Evolutionary conservation across 2,113 vertebrate genomes (phyloP), one percentile per base, ranked within the genome.

Genomic region (Petroica traversi): DNA sequence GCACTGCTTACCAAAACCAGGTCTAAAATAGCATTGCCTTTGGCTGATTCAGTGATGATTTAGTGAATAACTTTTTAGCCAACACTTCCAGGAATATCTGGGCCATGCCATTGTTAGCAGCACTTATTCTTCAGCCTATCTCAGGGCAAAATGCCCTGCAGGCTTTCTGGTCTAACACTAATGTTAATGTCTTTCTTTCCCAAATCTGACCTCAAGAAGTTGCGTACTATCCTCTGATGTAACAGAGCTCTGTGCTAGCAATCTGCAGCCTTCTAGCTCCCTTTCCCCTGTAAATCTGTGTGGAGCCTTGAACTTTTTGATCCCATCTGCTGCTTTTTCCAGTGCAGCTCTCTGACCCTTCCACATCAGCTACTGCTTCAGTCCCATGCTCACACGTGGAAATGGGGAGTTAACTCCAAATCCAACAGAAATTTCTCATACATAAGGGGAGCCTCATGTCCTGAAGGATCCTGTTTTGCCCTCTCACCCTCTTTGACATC

Each of bases 31-130:
- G 61, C 52, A 25, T 63, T 96, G 92, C 71, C 77, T 95, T 75
- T 92, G 88, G 64, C 88, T 89, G 77, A 26, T 94, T 67, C 61
- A 29, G 43, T 45, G 64, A 51, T 66, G 83, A 96, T 92, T 96
- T 96, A 73, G 58, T 80, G 62, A 89, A 52, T 23, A 84, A 67
- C 28, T 61, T 80, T 79, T 85, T 45, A 89, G 74, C 57, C 74
- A 96, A 9, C 69, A 29, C 66, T 96, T 96, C 92, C 92, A 95
- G 93, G 88, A 96, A 94, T 71, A 95, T 71, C 68, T 75, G 51
- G 81, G 66, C 81, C 7, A 2, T 77, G 80, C 77, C 81, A 78
- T 64, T 85, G 77, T 91, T 93, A 85, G 74, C 66, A 92, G 88
- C 40, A 14, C 49, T 93, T 82, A 86, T 31, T 95, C 72, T 91